Conservation (phyloP, 1,140 invertebrate genomes). For the Philotrypesis tridentata region DNA sequence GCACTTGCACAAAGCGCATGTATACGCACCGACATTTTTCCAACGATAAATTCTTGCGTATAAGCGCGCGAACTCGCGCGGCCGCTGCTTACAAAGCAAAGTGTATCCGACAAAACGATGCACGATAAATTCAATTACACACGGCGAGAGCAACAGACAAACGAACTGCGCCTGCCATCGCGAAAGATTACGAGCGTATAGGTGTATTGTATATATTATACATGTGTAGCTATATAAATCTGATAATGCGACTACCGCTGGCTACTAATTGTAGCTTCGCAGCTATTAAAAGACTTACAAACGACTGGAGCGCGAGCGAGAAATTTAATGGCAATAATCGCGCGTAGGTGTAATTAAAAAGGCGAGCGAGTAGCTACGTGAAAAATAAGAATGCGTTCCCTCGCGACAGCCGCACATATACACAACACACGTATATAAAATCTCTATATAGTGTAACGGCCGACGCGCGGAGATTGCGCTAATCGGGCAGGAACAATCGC, state of each 20-base stretch:
- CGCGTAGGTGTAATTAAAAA: background rate
- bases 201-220: no score
- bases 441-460: background rate
- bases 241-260: background rate
- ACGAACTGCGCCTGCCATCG: background rate
- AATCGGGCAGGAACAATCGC: slow-evolving; percentile 25
- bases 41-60: background rate
- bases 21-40: no score
- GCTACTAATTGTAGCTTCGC: background rate
- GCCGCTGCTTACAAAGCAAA: background rate
- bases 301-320: background rate
- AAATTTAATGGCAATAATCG: background rate
- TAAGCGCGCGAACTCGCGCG: background rate
- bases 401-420: background rate
- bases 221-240: background rate
- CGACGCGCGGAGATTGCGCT: background rate
- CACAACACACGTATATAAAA: no score
- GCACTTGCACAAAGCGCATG: no score
- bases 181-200: background rate
- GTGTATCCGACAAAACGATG: background rate
- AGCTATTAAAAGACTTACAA: background rate
- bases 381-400: background rate
- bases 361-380: no score
- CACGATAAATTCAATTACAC: slow-evolving; percentile 19
- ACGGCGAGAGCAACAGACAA: no score